Base-by-base conservation (phyloP, 2,113 vertebrate species). In the Pteropus alecto region DNA sequence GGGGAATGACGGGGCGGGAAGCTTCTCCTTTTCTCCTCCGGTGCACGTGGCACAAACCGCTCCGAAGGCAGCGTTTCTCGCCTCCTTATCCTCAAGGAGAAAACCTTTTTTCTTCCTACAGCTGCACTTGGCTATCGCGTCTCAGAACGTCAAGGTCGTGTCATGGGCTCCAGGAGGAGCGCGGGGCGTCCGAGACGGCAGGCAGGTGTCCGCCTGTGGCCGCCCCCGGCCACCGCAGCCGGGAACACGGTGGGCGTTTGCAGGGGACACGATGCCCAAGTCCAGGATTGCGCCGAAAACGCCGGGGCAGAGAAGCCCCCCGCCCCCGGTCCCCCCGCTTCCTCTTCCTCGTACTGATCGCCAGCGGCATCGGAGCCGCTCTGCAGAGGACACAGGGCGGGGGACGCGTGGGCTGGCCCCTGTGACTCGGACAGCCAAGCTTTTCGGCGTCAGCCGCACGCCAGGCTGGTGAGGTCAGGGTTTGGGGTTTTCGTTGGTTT, bases 101-200 rank as follows among this genome's bases (percentile, higher is more conserved):
- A 81, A 56, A 24, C 5, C 0, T 10, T 70, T 70, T 38, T 35
- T 46, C 24, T 48, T 10, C 18, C 58, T 4, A 22, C 1, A 1
- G 22, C 28, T 6, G 12, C 22, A 61, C 43, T 58, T 41, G 78
- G 24, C 51, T 63, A 24, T 56, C 26, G 38, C 8, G 46, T 3
- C 41, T 78, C 61, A 41, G 2, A 7, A 28, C 9, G 43, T 5
- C 30, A 0, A 30, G 24, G 24, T 4, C 1, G 0, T 41, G 24
- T 12, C 22, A 1, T 0, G 1, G 1, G 28, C 22, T n/a, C 65
- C 2, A 5, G 0, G 61, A 16, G 15, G 11, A 21, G 12, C 4
- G 0, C 2, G 21, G 35, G 28, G 5, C 9, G 2, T 33, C 24
- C 24, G 0, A 0, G 16, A 2, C 7, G 2, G 8, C 38, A 2